These are phyloP conservation scores for Phainopepla nitens DNA, from an alignment of 2,113 vertebrate genomes.

Conservation along the genomic window DNA sequence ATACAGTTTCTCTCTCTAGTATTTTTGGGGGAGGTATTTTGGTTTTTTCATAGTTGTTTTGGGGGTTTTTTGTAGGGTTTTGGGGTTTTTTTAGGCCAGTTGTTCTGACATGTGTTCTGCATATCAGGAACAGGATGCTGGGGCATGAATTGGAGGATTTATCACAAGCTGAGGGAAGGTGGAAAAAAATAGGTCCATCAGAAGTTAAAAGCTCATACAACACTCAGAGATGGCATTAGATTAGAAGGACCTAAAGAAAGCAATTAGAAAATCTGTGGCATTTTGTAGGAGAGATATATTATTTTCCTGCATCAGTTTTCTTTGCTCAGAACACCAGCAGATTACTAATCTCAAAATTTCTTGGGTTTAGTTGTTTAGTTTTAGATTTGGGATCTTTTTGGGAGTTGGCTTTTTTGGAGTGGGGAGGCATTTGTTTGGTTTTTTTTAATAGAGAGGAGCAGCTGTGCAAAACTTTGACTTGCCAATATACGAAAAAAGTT, in stretches of 20 bases:
- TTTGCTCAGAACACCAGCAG: not conserved
- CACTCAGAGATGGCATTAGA: not conserved
- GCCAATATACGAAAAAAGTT: not conserved
- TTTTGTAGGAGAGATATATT: not conserved
- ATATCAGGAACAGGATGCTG: conserved; percentile 5
- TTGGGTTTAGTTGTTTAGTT: not conserved
- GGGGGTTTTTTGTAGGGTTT: not conserved
- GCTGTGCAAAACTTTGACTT: not conserved
- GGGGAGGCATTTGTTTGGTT: not conserved
- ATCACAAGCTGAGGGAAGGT: not conserved
- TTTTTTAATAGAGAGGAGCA: not conserved
- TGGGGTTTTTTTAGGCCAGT: not conserved
- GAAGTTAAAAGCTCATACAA: not conserved
- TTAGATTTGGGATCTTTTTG: not conserved
- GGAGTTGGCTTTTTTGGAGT: not conserved
- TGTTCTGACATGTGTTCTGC: not conserved
- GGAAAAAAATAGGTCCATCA: not conserved
- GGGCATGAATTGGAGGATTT: not conserved
- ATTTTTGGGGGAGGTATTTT: too few species aligned
- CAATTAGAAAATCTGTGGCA: not conserved
- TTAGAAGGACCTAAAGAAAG: not conserved
- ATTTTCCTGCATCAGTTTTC: not conserved
- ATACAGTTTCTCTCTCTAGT: not conserved
- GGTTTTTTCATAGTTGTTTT: not conserved
- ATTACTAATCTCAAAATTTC: not conserved